Evolutionary conservation across 1,140 invertebrate species (phyloP).

Genomic region (Tyrophagus putrescentiae): DNA sequence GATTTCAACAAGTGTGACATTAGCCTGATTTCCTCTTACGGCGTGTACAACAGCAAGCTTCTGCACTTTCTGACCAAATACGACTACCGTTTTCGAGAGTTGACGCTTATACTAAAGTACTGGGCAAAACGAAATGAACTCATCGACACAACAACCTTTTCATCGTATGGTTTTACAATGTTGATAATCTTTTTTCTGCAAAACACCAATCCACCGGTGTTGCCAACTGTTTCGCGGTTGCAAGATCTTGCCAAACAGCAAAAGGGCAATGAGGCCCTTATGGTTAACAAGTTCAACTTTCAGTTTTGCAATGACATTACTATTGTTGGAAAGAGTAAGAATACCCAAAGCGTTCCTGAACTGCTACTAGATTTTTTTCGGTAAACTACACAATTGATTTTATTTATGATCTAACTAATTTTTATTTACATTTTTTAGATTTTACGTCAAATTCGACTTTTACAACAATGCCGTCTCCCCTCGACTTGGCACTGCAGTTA

Average conservation of each 20-base stretch:
- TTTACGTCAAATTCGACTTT: neutral
- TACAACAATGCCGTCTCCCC: neutral
- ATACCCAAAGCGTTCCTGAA: neutral
- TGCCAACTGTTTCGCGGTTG: neutral
- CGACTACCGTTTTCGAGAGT: conserved; percentile 7
- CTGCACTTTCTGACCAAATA: conserved; percentile 7
- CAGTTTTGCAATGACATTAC: conserved; percentile 6
- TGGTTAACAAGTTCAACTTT: neutral
- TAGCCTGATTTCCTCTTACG: neutral
- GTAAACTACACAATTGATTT: neutral
- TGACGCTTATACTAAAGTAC: conserved; percentile 2
- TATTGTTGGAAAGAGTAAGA: neutral
- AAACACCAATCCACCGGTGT: conserved; percentile 3
- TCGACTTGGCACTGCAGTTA: neutral
- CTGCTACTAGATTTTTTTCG: conserved; percentile 9
- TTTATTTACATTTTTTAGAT: neutral
- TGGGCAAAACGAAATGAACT: conserved; percentile 13
- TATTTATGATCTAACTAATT: neutral
- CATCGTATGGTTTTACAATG: conserved; percentile 16
- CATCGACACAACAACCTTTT: neutral
- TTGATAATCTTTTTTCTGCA: conserved; percentile 19
- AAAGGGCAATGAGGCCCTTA: too few species aligned
- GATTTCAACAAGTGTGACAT: conserved; percentile 13
- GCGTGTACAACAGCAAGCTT: conserved; percentile 6
- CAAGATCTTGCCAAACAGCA: neutral